phyloP scores from a whole-genome alignment of 2,888 invertebrate genomes.

The Platycheirus albimanus region DNA sequence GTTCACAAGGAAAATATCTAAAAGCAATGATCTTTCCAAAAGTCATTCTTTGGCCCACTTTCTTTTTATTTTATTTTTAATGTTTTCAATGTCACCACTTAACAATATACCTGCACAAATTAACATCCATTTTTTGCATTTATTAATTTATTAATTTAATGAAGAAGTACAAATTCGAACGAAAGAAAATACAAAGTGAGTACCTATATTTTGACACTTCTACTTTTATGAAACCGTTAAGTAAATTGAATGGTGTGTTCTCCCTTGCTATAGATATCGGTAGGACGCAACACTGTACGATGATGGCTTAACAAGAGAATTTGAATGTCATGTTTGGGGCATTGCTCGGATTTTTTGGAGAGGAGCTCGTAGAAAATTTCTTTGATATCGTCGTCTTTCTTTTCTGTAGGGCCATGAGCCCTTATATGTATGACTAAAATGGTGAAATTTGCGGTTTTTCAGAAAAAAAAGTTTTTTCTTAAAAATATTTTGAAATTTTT shows the following conservation, averaged over 20 bases:
- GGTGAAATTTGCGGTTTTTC: too few species aligned
- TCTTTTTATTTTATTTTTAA: neutral
- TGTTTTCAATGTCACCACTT: conserved; percentile 2
- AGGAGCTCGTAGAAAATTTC: too few species aligned
- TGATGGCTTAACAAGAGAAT: too few species aligned
- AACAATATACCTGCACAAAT: neutral
- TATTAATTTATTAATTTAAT: neutral
- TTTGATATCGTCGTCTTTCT: too few species aligned
- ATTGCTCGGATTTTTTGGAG: too few species aligned
- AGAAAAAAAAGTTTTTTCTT: too few species aligned
- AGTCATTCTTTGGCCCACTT: neutral
- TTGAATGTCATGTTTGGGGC: too few species aligned
- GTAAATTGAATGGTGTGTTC: neutral
- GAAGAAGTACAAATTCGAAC: neutral
- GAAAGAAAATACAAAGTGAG: neutral
- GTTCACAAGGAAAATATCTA: neutral
- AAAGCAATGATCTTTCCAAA: neutral
- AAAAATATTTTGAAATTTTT: too few species aligned
- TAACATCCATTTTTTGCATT: neutral
- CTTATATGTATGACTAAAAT: too few species aligned
- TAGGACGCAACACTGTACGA: neutral
- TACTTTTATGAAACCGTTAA: neutral
- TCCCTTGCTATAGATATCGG: neutral
- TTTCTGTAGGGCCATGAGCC: too few species aligned
- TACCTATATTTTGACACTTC: neutral